Conservation (phyloP, 1,140 invertebrate genomes). For the Pissodes strobi region DNA sequence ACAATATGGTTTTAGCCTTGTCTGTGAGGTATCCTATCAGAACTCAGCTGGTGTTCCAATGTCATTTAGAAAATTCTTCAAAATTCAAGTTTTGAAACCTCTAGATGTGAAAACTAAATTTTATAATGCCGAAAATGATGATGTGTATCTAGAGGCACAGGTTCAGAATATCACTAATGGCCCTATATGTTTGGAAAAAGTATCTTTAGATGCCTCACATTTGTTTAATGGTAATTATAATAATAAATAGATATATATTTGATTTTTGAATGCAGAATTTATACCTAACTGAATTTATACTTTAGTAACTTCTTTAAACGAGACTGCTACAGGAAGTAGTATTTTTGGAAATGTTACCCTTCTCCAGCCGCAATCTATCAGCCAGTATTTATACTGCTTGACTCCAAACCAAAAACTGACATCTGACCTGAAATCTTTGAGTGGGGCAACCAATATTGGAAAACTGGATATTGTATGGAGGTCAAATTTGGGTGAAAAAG, state of each 20-base stretch:
- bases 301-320: constrained; percentile 29
- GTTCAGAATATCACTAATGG: constrained; percentile 92
- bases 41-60: constrained; percentile 70
- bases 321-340: constrained; percentile 57
- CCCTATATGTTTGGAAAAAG: constrained; percentile 90
- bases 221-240: constrained; percentile 74
- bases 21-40: constrained; percentile 93
- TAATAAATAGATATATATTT: constrained; percentile 10
- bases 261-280: background rate
- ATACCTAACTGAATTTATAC: background rate
- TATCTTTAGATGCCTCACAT: constrained; percentile 87
- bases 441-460: constrained; percentile 87
- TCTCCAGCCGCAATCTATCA: constrained; percentile 74
- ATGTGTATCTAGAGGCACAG: constrained; percentile 96
- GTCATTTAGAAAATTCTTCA: constrained; percentile 95
- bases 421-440: constrained; percentile 74
- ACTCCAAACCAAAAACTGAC: constrained; percentile 75
- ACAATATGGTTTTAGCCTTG: constrained; percentile 73
- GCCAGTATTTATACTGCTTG: constrained; percentile 94
- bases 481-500: constrained; percentile 92
- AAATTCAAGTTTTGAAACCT: constrained; percentile 97
- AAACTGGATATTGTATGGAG: constrained; percentile 98
- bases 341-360: constrained; percentile 87
- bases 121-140: constrained; percentile 95
- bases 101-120: constrained; percentile 99